phyloP scores from a whole-genome alignment of 2,113 vertebrate species.

The Halcyon malimbica region DNA sequence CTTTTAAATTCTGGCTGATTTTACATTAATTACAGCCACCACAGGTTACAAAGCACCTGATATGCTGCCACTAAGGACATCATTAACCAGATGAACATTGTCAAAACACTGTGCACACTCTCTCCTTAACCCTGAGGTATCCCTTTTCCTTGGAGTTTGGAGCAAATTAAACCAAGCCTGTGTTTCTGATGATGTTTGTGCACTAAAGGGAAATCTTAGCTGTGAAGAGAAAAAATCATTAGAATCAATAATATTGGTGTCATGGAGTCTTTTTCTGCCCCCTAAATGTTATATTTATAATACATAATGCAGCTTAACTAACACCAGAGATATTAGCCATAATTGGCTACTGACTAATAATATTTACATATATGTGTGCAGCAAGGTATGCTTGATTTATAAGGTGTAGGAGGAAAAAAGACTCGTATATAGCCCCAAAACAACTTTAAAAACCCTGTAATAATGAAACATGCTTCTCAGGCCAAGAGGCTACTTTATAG shows the following conservation, averaged over 20 bases:
- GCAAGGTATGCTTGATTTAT: not conserved
- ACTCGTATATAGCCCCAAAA: not conserved
- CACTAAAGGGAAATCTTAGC: not conserved
- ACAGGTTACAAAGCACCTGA: not conserved
- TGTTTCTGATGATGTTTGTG: not conserved
- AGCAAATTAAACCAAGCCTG: not conserved
- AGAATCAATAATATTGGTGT: not conserved
- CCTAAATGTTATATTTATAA: not conserved
- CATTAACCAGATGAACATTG: not conserved
- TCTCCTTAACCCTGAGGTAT: not conserved
- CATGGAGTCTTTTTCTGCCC: not conserved
- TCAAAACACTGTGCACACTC: not conserved
- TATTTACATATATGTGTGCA: not conserved
- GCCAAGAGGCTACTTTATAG: not conserved
- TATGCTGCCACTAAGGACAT: not conserved
- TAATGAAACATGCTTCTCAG: not conserved
- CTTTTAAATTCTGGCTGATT: not conserved
- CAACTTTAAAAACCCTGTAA: rapidly evolving
- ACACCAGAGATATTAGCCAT: not conserved
- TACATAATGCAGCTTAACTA: not conserved
- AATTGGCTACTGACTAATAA: not conserved
- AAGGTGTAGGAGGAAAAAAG: not conserved
- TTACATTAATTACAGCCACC: not conserved
- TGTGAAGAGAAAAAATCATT: not conserved
- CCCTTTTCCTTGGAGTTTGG: not conserved